These are phyloP conservation scores for Ctenosaura bakeri DNA, from an alignment of 2,797 vertebrate species.

Conservation along the genomic window DNA sequence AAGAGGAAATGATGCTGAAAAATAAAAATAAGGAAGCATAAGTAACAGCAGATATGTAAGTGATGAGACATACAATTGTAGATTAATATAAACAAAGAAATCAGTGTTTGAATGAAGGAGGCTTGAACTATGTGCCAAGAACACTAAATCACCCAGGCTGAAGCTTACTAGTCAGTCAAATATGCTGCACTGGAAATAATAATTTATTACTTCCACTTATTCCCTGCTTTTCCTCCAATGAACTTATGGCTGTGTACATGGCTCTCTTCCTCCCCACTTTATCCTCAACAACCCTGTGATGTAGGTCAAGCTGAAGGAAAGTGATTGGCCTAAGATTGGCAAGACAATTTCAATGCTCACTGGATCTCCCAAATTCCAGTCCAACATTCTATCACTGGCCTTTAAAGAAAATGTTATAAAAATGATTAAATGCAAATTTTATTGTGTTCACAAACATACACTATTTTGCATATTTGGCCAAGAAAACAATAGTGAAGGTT, in stretches of 20 bases:
- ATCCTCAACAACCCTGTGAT: background rate
- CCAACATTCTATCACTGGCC: background rate
- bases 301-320: background rate
- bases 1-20: slow-evolving; percentile 25
- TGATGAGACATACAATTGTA: background rate
- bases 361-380: background rate
- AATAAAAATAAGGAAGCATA: slow-evolving; percentile 21
- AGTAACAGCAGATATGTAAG: slow-evolving; percentile 40
- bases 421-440: background rate
- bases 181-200: background rate
- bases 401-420: background rate
- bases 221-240: background rate
- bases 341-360: background rate
- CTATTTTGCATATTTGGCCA: background rate
- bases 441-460: background rate
- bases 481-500: background rate
- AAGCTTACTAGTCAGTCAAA: background rate
- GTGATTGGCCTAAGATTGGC: too few relatives aligned
- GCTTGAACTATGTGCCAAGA: background rate
- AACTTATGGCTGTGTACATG: background rate
- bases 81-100: slow-evolving; percentile 22
- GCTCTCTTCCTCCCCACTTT: background rate
- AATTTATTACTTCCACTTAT: background rate
- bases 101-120: background rate
- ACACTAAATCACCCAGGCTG: background rate